These are phyloP conservation scores for Pediacus dermestoides DNA, from an alignment of 2,888 invertebrate species.

Conservation along the genomic window DNA sequence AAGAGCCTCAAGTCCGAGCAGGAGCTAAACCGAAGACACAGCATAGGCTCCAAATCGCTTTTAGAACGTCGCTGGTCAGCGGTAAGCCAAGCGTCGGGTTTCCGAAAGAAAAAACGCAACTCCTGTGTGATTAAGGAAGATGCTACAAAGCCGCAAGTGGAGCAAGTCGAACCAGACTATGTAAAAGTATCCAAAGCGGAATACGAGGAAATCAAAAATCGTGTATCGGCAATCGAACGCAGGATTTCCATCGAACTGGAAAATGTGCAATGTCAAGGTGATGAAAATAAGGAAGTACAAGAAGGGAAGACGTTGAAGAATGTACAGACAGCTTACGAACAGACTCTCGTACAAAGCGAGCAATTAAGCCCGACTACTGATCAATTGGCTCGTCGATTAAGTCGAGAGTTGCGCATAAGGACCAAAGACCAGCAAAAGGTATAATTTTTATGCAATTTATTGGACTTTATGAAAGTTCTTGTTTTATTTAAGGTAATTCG, in stretches of 20 bases:
- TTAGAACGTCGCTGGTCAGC: slow-evolving; percentile 57
- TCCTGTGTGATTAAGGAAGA: slow-evolving; percentile 17
- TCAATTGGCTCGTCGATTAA: slow-evolving; percentile 66
- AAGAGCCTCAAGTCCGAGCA: slow-evolving; percentile 32
- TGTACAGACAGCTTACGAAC: slow-evolving; percentile 70
- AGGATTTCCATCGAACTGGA: slow-evolving; percentile 57
- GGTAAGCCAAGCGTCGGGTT: slow-evolving; percentile 47
- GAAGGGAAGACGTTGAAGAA: slow-evolving; percentile 55
- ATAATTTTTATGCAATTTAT: slow-evolving; percentile 55
- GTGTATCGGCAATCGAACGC: slow-evolving; percentile 70
- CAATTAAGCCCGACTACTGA: slow-evolving; percentile 65
- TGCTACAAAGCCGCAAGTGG: slow-evolving; percentile 8
- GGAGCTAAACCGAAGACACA: slow-evolving; percentile 27
- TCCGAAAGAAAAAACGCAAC: slow-evolving; percentile 33
- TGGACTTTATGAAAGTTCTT: neutral
- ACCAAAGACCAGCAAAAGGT: slow-evolving; percentile 65
- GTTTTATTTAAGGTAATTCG: slow-evolving; percentile 45
- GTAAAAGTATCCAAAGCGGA: slow-evolving; percentile 70
- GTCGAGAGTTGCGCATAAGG: slow-evolving; percentile 70
- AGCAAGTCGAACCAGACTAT: slow-evolving; percentile 52
- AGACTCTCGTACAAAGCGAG: slow-evolving; percentile 67
- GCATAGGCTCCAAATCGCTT: slow-evolving; percentile 28
- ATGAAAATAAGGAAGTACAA: slow-evolving; percentile 24
- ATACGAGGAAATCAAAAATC: slow-evolving; percentile 73
- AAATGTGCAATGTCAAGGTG: slow-evolving; percentile 53